Conservation (phyloP, 2,797 vertebrate genomes). For the Gobio occitaniae region DNA sequence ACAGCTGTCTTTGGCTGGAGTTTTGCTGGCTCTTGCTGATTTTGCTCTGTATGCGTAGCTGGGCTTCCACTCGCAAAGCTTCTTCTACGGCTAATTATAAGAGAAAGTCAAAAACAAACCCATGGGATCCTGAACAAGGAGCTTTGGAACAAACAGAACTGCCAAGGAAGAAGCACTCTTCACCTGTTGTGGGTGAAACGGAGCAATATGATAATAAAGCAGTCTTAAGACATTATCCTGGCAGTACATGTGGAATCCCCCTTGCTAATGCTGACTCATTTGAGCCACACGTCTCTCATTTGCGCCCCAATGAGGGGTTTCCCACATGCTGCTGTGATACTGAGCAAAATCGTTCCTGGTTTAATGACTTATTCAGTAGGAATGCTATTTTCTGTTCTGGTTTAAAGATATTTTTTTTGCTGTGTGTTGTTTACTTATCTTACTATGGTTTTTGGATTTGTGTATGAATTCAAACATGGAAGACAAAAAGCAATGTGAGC, state of each 20-base stretch:
- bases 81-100: slow-evolving; percentile 70
- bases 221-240: slow-evolving; percentile 69
- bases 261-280: slow-evolving; percentile 91
- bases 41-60: slow-evolving; percentile 65
- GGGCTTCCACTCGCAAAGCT: slow-evolving; percentile 73
- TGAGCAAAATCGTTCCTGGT: slow-evolving; percentile 37
- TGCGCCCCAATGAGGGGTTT: slow-evolving; percentile 83
- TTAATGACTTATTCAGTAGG: slow-evolving; percentile 45
- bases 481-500: not conserved
- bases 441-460: slow-evolving; percentile 17
- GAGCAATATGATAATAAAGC: slow-evolving; percentile 82
- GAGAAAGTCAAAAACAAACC: slow-evolving; percentile 60
- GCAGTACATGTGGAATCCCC: slow-evolving; percentile 87
- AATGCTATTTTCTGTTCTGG: slow-evolving; percentile 40
- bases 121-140: slow-evolving; percentile 75
- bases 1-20: slow-evolving; percentile 81
- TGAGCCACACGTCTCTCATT: slow-evolving; percentile 84
- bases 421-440: slow-evolving; percentile 8
- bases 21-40: slow-evolving; percentile 59
- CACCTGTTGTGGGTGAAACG: slow-evolving; percentile 77
- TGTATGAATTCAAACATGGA: slow-evolving; percentile 1
- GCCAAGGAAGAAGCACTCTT: slow-evolving; percentile 78
- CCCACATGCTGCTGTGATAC: slow-evolving; percentile 68
- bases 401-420: slow-evolving; percentile 16
- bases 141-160: slow-evolving; percentile 73